phyloP scores from a whole-genome alignment of 2,113 vertebrate genomes.

The Mungos mungo region DNA sequence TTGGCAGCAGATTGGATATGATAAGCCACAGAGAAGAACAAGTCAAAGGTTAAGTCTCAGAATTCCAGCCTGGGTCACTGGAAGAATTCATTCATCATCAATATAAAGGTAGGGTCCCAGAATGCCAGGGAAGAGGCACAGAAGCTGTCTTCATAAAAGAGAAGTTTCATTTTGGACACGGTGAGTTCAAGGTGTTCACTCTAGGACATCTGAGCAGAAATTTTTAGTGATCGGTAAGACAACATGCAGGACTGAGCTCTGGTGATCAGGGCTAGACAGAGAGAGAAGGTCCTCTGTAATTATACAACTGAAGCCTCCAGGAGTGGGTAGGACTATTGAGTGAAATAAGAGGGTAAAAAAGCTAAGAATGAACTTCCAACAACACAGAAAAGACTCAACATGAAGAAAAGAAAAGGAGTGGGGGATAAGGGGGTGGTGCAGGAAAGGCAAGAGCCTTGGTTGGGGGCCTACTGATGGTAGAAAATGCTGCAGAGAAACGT shows the following conservation, averaged over 20 bases:
- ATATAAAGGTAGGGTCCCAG: background rate
- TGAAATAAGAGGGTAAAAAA: background rate
- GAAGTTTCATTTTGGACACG: background rate
- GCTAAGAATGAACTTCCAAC: background rate
- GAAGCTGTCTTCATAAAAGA: background rate
- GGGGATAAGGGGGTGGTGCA: background rate
- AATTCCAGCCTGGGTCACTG: background rate
- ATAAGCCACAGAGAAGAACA: background rate
- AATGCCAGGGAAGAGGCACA: background rate
- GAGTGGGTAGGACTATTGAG: background rate
- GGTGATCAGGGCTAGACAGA: background rate
- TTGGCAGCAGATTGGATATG: background rate
- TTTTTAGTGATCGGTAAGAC: background rate
- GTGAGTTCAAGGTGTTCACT: background rate
- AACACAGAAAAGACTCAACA: slow-evolving; percentile 1
- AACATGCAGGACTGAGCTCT: background rate
- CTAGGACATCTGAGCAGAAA: background rate
- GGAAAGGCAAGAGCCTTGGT: background rate
- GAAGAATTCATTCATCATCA: background rate
- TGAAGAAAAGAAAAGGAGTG: background rate
- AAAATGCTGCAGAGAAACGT: background rate
- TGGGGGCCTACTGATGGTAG: background rate
- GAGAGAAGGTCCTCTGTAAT: background rate
- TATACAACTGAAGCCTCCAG: background rate
- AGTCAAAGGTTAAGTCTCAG: slow-evolving; percentile 35